phyloP scores from a whole-genome alignment of 2,888 invertebrate genomes.

The Belgica antarctica region DNA sequence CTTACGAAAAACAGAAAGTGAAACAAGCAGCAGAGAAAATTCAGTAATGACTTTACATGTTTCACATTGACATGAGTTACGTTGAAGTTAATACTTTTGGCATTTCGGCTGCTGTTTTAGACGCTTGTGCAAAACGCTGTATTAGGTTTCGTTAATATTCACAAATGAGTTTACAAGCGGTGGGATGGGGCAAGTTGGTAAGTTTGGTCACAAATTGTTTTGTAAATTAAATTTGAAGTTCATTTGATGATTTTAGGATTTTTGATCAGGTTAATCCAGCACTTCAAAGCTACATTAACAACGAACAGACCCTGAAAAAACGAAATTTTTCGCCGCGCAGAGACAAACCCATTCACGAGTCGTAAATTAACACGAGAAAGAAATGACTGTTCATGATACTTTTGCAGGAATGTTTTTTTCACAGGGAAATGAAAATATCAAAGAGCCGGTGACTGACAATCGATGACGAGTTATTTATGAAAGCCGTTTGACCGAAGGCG shows the following conservation, averaged over 20 bases:
- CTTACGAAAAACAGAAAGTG: not conserved
- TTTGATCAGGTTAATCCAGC: too few species aligned
- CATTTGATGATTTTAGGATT: not conserved
- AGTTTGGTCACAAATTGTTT: not conserved
- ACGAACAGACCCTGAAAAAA: too few species aligned
- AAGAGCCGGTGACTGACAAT: not conserved
- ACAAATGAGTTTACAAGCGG: conserved; percentile 29
- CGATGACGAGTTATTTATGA: not conserved
- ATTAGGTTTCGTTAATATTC: conserved; percentile 13
- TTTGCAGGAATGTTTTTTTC: conserved; percentile 13
- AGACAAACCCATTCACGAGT: conserved; percentile 33
- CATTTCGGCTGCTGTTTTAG: conserved; percentile 23
- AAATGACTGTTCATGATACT: not conserved
- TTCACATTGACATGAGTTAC: conserved; percentile 38
- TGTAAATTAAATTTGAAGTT: not conserved
- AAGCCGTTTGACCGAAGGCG: not conserved
- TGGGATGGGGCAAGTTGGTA: not conserved
- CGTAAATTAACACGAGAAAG: conserved; percentile 23
- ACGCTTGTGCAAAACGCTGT: not conserved
- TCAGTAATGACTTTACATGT: conserved; percentile 19
- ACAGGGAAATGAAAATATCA: conserved; percentile 19
- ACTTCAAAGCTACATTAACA: too few species aligned
- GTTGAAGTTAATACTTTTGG: conserved; percentile 38
- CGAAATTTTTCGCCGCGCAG: conserved; percentile 3
- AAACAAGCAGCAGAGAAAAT: not conserved